These are phyloP conservation scores for Phenganax marumi DNA, from an alignment of 92 coral and sea anemone genomes.

Conservation along the genomic window DNA sequence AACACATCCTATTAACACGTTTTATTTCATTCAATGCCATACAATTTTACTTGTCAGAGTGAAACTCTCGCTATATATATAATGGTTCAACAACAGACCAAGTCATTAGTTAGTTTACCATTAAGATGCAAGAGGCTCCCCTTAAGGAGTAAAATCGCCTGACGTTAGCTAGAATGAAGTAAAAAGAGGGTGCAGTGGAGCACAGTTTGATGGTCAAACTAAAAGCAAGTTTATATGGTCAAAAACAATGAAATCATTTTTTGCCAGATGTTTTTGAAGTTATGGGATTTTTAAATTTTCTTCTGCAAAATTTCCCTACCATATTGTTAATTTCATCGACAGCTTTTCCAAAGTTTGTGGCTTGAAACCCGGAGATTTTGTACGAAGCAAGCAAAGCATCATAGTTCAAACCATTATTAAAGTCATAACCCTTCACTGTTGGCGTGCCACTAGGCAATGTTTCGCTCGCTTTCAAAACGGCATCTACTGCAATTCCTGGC, in stretches of 20 bases:
- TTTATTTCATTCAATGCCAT: no score
- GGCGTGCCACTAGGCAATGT: conserved; percentile 71
- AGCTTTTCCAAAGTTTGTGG: conserved; percentile 85
- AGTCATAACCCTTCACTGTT: conserved; percentile 83
- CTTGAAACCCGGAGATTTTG: conserved; percentile 84
- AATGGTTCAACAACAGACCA: no score
- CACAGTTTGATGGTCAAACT: no score
- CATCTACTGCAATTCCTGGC: conserved; percentile 58
- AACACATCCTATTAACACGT: no score
- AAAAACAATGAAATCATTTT: background rate
- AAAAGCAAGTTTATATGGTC: background rate
- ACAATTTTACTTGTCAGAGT: no score
- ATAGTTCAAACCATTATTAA: conserved; percentile 78
- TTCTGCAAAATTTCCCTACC: conserved; percentile 46
- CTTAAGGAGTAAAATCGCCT: no score
- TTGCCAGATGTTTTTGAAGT: background rate
- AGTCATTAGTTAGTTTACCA: no score
- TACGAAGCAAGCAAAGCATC: conserved; percentile 72
- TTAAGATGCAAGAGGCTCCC: no score
- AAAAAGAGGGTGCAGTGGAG: no score
- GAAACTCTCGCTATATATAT: no score
- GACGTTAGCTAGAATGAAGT: no score
- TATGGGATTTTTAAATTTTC: background rate
- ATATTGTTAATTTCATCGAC: conserved; percentile 90
- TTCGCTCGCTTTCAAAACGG: conserved; percentile 65